Evolutionary conservation across 2,888 invertebrate genomes (phyloP), one percentile per base, ranked within the genome.

Genomic region (Copidosoma aretas): DNA sequence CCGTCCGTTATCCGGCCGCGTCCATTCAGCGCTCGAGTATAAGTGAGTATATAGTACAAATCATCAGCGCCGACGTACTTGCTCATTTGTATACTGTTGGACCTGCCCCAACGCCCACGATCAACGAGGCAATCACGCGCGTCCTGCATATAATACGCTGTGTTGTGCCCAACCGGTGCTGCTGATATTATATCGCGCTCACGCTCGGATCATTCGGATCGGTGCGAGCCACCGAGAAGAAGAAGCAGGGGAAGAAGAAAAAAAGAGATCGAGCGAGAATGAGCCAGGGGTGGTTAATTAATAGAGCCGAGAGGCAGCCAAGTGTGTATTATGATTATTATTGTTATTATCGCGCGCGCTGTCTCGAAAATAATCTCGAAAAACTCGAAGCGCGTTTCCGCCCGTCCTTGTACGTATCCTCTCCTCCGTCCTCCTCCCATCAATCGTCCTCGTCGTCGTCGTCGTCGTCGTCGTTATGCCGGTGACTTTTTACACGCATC

Each of bases 101-200:
- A 79, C 77, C 72, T 76, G 76, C 76, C 79, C 81, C 80, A 79
- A 80, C 25, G 78, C n/a, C n/a, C n/a, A n/a, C 81, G 76, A 78
- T 79, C 80, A 82, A 81, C 80, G 81, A 80, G 79, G 78, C 82
- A 83, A 82, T 82, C 81, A 79, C 78, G 80, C 76, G 80, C 82
- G 80, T 81, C 81, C 82, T 82, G 81, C 80, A 75, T 76, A 64
- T 67, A 73, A 32, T 52, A 21, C 59, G 22, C 53, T 54, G 17
- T 49, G 8, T 22, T 21, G 51, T 39, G 14, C 41, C 17, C 10
- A 25, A 43, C 10, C 54, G 22, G 22, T 56, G 17, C 25, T 19
- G 54, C 39, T 14, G 15, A 10, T 22, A 17, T 39, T 15, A 25
- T 25, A 19, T 46, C 25, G 21, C 14, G 19, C n/a, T 32, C 10